Percentiles rank a stretch among this genome's conserved stretches.
phyloP scores from a whole-genome alignment of 2,888 invertebrate species.

The Automeris io region DNA sequence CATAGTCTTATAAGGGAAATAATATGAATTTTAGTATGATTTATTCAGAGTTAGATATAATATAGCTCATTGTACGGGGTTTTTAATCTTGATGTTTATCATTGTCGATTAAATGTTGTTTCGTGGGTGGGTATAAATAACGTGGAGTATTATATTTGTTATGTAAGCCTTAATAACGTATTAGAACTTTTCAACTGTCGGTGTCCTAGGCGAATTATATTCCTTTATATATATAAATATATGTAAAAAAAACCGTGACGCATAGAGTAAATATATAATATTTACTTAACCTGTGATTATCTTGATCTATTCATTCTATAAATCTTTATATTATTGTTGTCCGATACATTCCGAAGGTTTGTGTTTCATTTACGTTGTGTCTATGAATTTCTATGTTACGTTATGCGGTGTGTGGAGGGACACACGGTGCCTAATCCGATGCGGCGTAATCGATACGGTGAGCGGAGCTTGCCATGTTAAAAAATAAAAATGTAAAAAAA shows the following conservation, averaged over 20 bases:
- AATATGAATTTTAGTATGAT: constrained; percentile 49
- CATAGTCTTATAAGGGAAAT: constrained; percentile 55
- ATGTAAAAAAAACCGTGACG: constrained; percentile 24
- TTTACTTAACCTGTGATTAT: constrained; percentile 71
- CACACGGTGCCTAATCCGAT: constrained; percentile 53
- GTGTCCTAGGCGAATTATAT: constrained; percentile 12
- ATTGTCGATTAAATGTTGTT: constrained; percentile 57
- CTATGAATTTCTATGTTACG: constrained; percentile 5
- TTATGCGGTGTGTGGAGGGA: constrained; percentile 10
- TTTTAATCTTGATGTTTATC: constrained; percentile 58
- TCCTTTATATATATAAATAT: background rate
- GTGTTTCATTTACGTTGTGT: constrained; percentile 43
- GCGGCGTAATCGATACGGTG: constrained; percentile 41
- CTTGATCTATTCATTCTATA: constrained; percentile 56
- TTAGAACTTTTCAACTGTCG: constrained; percentile 24
- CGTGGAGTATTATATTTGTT: constrained; percentile 44
- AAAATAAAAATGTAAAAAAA: constrained; percentile 38
- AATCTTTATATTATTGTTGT: constrained; percentile 51
- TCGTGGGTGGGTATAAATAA: constrained; percentile 44
- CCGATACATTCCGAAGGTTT: constrained; percentile 66
- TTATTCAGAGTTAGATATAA: constrained; percentile 43
- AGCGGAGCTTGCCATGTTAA: constrained; percentile 58
- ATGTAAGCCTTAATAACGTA: constrained; percentile 42
- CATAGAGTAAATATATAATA: constrained; percentile 64
- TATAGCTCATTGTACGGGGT: constrained; percentile 54